Percentiles rank a stretch among this genome's conserved stretches.
Conservation (phyloP, 2,797 vertebrate genomes). For the Sciaenops ocellatus region DNA sequence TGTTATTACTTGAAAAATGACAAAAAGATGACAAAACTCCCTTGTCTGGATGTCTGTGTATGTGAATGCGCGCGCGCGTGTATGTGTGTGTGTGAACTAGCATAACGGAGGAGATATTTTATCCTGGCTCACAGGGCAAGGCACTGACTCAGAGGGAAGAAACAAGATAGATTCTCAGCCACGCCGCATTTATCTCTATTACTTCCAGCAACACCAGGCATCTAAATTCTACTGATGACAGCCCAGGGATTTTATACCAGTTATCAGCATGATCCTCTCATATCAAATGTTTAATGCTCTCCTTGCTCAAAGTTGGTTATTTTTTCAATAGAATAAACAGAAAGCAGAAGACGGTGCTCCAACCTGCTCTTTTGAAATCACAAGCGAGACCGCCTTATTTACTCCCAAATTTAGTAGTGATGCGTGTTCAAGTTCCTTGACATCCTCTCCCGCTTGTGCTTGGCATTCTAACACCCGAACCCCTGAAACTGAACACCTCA, state of each 20-base stretch:
- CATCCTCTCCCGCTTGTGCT: constrained; percentile 5
- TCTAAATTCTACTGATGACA: constrained; percentile 75
- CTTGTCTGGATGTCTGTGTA: constrained; percentile 35
- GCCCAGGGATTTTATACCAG: constrained; percentile 60
- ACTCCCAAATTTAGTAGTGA: constrained; percentile 28
- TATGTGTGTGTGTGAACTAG: constrained; percentile 52
- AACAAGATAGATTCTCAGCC: constrained; percentile 71
- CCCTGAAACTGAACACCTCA: constrained; percentile 10
- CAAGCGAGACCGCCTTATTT: constrained; percentile 16
- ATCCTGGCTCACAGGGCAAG: constrained; percentile 64
- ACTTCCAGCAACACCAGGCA: constrained; percentile 68
- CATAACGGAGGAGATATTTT: constrained; percentile 69
- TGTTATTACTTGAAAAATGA: constrained; percentile 64
- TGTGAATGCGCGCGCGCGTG: constrained; percentile 2
- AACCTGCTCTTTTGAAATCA: constrained; percentile 32
- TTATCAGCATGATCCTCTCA: constrained; percentile 65
- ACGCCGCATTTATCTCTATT: constrained; percentile 73
- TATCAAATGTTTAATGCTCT: constrained; percentile 60
- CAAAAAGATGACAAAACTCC: constrained; percentile 60
- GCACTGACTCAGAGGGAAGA: constrained; percentile 57
- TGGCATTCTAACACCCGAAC: constrained; percentile 25
- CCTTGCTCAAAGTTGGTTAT: constrained; percentile 45
- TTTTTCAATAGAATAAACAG: constrained; percentile 34
- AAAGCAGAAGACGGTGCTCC: constrained; percentile 23
- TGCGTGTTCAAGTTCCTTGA: constrained; percentile 20